Base-by-base conservation (phyloP, 1,140 invertebrate genomes). In the Drosophila littoralis region DNA sequence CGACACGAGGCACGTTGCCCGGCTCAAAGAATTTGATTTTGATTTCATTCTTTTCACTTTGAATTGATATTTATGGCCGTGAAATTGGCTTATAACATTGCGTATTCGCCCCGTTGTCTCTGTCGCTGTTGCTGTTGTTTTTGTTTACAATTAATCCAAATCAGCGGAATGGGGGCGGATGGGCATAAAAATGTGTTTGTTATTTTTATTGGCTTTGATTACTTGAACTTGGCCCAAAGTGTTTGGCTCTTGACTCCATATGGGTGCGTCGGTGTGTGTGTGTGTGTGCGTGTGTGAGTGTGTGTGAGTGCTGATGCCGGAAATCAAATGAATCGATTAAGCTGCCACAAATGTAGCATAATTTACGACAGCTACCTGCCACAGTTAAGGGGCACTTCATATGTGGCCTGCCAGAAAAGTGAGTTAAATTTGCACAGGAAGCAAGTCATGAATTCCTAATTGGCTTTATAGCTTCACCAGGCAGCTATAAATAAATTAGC, bases 21-120 rank as follows among this genome's bases (percentile, higher is more conserved):
- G 40, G 35, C 45, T 67, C 43, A 60, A 55, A 33, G 52, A 54
- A 66, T 63, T 78, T 80, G 46, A 58, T 48, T 59, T 71, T 71
- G 51, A 46, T 51, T 51, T 45, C 54, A 78, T 74, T 69, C 45
- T 67, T 63, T 73, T 71, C 36, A 9, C 52, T 79, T 70, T 75
- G 72, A 67, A 79, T 77, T 71, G 72, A 88, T 86, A 83, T 86
- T 86, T 86, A 86, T 79, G 83, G 54, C 58, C 59, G 50, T 69
- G 61, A 83, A 83, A 88, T 86, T 74, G 76, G 84, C 79, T 88
- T 86, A 86, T 74, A 70, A 69, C 64, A 75, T 86, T 86, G 52
- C 45, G 77, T 66, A 76, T 67, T 58, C 38, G 51, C 32, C 42
- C 12, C 60, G 33, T 33, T 22, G 51, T 15, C 7, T 17, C 1